A percentile compares a stretch with the other conserved stretches of the same genome.
Conservation (phyloP, 2,888 invertebrate species). For the Lasioglossum leucozonium region DNA sequence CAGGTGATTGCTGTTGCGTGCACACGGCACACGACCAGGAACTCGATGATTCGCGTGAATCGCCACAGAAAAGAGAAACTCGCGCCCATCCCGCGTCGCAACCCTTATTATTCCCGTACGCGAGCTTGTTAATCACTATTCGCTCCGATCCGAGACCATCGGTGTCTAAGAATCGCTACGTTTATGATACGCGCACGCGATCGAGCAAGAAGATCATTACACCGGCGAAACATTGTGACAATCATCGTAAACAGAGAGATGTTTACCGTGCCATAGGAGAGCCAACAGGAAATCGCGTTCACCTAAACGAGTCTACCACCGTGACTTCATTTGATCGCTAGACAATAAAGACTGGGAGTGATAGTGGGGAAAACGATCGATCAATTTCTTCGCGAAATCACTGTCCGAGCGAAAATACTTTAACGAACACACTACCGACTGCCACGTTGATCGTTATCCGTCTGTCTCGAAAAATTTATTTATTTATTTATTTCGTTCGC, state of each 20-base stretch:
- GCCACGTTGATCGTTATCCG: no score
- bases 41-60: constrained; percentile 11
- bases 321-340: not conserved
- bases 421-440: no score
- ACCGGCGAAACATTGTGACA: not conserved
- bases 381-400: not conserved
- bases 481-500: no score
- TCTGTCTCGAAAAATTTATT: no score
- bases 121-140: not conserved
- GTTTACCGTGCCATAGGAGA: not conserved
- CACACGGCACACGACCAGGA: constrained; percentile 32
- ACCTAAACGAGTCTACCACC: not conserved
- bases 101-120: not conserved
- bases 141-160: not conserved
- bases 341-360: not conserved
- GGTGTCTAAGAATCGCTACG: not conserved
- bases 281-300: not conserved
- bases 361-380: not conserved
- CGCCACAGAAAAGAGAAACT: constrained; percentile 13
- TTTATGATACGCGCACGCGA: not conserved
- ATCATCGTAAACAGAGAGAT: constrained; percentile 19
- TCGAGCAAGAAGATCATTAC: constrained; percentile 16
- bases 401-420: not conserved
- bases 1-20: constrained; percentile 53
- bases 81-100: constrained; percentile 13